Conservation (phyloP, 2,113 vertebrate genomes). For the Bubo blakistoni region DNA sequence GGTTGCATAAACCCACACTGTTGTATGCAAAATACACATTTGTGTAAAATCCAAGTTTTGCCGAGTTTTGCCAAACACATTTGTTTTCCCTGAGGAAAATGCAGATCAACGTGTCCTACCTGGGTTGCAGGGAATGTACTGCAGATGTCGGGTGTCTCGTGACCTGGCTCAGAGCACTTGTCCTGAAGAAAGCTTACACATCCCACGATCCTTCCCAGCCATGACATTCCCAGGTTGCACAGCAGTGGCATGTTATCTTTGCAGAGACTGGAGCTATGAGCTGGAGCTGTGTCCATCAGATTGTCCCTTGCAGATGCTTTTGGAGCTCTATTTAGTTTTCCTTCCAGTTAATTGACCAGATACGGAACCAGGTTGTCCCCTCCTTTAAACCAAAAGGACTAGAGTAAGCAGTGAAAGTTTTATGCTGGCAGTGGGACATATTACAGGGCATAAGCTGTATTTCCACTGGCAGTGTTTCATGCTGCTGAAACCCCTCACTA, state of each 20-base stretch:
- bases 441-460: background rate
- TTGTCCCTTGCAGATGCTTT: background rate
- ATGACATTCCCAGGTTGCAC: background rate
- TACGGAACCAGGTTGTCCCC: background rate
- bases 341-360: background rate
- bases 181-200: background rate
- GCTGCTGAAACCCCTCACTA: background rate
- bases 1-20: background rate
- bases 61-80: background rate
- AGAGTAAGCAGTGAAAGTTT: background rate
- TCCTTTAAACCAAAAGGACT: background rate
- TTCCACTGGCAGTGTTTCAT: background rate
- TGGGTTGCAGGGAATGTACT: background rate
- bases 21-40: background rate
- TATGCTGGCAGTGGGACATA: background rate
- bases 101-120: background rate
- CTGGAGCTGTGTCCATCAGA: background rate
- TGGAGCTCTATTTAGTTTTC: background rate
- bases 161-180: background rate
- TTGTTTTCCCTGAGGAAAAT: slow-evolving; percentile 4
- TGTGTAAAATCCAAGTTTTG: background rate
- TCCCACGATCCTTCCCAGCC: background rate
- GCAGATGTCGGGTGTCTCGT: background rate
- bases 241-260: background rate
- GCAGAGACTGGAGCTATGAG: background rate